These are phyloP conservation scores for Lepilemur septentrionalis DNA, from an alignment of 2,797 vertebrate species.

Conservation along the genomic window DNA sequence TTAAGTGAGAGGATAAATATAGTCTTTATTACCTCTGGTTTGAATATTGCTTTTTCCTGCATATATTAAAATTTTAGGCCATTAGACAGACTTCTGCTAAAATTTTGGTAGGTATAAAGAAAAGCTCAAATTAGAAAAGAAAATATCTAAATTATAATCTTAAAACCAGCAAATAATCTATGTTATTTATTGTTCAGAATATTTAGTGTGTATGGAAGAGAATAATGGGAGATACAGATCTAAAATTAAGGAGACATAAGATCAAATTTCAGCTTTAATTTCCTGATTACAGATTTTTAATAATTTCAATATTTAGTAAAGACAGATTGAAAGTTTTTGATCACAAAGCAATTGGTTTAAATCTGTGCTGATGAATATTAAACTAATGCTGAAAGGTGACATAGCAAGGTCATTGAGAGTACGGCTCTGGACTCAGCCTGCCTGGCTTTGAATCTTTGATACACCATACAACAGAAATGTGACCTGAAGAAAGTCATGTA, in stretches of 20 bases:
- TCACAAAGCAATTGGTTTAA: neutral
- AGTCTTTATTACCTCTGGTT: neutral
- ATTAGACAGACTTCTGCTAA: neutral
- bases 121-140: neutral
- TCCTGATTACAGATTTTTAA: neutral
- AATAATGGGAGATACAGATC: neutral
- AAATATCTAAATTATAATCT: neutral
- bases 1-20: neutral
- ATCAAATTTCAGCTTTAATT: neutral
- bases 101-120: neutral
- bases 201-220: neutral
- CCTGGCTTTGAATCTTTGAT: neutral
- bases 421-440: neutral
- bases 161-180: neutral
- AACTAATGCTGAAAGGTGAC: neutral
- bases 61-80: neutral
- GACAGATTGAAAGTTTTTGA: neutral
- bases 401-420: neutral
- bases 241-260: neutral
- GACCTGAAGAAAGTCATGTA: neutral
- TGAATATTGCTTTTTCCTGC: neutral
- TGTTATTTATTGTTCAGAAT: neutral
- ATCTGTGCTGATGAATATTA: neutral
- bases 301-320: neutral
- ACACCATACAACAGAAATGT: neutral